Evolutionary conservation across 2,888 invertebrate genomes (phyloP).

Genomic region (Sturmia bella): DNA sequence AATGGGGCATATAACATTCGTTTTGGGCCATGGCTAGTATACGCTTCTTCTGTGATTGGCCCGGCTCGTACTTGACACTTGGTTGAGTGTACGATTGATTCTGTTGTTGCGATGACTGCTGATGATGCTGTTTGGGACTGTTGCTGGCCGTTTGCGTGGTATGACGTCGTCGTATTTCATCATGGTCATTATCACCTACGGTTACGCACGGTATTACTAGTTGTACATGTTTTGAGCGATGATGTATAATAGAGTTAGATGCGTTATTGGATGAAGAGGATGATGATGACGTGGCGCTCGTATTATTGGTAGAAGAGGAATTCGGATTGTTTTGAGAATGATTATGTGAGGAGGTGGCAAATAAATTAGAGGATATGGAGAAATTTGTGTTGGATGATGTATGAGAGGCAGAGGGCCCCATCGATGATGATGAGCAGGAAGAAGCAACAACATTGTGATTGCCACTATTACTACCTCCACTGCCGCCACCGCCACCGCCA

Average conservation of each 20-base stretch:
- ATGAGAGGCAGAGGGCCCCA: conserved; percentile 66
- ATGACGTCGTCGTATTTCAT: conserved; percentile 83
- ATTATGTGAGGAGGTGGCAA: conserved; percentile 65
- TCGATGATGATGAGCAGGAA: conserved; percentile 70
- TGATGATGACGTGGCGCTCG: conserved; percentile 56
- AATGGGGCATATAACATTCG: conserved; percentile 86
- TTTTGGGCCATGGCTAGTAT: conserved; percentile 93
- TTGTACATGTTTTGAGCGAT: conserved; percentile 83
- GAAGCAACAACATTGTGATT: conserved; percentile 64
- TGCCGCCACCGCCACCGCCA: conserved; percentile 18
- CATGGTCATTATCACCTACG: conserved; percentile 88
- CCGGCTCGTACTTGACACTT: conserved; percentile 82
- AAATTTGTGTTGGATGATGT: conserved; percentile 72
- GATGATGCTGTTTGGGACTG: conserved; percentile 71
- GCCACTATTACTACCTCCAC: conserved; percentile 18
- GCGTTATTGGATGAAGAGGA: conserved; percentile 56
- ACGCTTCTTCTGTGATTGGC: conserved; percentile 94
- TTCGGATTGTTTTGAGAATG: conserved; percentile 59
- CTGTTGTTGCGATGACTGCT: conserved; percentile 72
- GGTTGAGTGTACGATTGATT: conserved; percentile 74
- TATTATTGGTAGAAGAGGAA: conserved; percentile 63
- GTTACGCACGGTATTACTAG: conserved; percentile 91
- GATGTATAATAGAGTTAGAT: conserved; percentile 70
- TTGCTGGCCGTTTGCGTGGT: conserved; percentile 69
- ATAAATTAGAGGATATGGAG: conserved; percentile 67